A percentile compares a stretch with the other conserved stretches of the same genome.
These are phyloP conservation scores for Calephelis nemesis DNA, from an alignment of 1,140 invertebrate genomes.

Conservation along the genomic window DNA sequence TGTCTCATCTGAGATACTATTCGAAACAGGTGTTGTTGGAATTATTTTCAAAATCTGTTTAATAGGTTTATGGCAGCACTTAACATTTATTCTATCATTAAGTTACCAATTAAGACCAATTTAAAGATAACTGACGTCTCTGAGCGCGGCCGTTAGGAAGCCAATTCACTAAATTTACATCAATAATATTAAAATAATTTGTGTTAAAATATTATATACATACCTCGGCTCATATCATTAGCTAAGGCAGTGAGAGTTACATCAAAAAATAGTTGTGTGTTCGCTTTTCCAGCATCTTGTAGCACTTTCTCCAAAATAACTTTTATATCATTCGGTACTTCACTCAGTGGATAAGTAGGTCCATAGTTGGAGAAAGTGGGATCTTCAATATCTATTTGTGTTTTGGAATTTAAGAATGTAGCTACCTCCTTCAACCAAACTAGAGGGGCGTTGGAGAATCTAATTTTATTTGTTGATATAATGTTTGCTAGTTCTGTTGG, in stretches of 20 bases:
- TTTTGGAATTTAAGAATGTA: constrained; percentile 82
- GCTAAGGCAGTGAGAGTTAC: constrained; percentile 82
- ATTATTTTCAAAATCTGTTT: too few species aligned
- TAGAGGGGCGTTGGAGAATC: constrained; percentile 81
- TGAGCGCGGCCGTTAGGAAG: too few species aligned
- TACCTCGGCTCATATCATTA: constrained; percentile 83
- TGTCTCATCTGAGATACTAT: too few species aligned
- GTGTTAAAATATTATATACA: constrained; percentile 28
- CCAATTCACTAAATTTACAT: too few species aligned
- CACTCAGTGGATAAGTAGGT: constrained; percentile 77
- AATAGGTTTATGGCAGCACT: too few species aligned
- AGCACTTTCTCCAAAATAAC: constrained; percentile 79
- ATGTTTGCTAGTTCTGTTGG: constrained; percentile 79
- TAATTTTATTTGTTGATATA: constrained; percentile 76
- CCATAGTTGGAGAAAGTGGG: constrained; percentile 78
- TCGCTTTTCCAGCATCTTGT: constrained; percentile 79
- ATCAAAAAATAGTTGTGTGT: constrained; percentile 83
- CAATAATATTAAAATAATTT: not conserved
- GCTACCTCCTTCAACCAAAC: constrained; percentile 83
- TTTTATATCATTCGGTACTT: constrained; percentile 78
- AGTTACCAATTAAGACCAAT: too few species aligned
- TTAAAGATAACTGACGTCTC: too few species aligned
- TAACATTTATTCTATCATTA: too few species aligned
- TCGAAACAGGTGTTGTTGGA: too few species aligned
- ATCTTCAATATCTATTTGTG: constrained; percentile 82